A percentile compares a stretch with the other conserved stretches of the same genome.
Evolutionary conservation across 1,140 invertebrate genomes (phyloP).

Genomic region (Heliconius hewitsoni): DNA sequence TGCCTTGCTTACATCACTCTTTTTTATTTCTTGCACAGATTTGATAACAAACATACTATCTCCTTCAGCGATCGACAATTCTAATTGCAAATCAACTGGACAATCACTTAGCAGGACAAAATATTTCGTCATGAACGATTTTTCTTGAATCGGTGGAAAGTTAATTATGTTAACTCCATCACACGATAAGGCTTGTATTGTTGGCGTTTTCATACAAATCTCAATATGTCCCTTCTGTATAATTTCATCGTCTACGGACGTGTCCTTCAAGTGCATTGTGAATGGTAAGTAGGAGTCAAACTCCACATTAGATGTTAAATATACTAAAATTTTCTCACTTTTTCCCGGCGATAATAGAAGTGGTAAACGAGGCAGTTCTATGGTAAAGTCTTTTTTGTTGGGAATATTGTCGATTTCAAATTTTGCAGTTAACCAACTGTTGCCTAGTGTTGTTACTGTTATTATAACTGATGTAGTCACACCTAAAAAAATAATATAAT

Average conservation of each 20-base stretch:
- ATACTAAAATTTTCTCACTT: conserved; percentile 59
- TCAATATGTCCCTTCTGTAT: conserved; percentile 56
- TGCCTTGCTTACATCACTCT: conserved; percentile 62
- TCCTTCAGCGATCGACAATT: conserved; percentile 54
- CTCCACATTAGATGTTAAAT: conserved; percentile 67
- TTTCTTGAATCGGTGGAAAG: conserved; percentile 62
- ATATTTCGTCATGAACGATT: conserved; percentile 49
- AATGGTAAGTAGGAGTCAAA: conserved; percentile 55
- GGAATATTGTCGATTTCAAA: conserved; percentile 56
- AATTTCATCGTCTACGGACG: conserved; percentile 57
- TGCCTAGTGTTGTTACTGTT: conserved; percentile 55
- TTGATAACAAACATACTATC: conserved; percentile 64
- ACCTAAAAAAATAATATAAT: conserved; percentile 49
- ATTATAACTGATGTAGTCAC: conserved; percentile 52
- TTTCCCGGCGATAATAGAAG: conserved; percentile 67
- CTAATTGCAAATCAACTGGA: conserved; percentile 63
- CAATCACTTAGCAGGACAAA: conserved; percentile 69
- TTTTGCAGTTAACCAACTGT: conserved; percentile 70
- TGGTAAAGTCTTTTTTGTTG: conserved; percentile 48
- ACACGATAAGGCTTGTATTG: conserved; percentile 65
- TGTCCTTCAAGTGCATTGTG: conserved; percentile 61
- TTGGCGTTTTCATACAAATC: conserved; percentile 63
- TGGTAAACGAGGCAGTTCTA: conserved; percentile 67
- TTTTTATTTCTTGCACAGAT: conserved; percentile 69
- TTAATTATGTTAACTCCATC: conserved; percentile 64